Evolutionary conservation across 2,888 invertebrate species (phyloP), one percentile per base, ranked within the genome.

Genomic region (Melipona beecheii): DNA sequence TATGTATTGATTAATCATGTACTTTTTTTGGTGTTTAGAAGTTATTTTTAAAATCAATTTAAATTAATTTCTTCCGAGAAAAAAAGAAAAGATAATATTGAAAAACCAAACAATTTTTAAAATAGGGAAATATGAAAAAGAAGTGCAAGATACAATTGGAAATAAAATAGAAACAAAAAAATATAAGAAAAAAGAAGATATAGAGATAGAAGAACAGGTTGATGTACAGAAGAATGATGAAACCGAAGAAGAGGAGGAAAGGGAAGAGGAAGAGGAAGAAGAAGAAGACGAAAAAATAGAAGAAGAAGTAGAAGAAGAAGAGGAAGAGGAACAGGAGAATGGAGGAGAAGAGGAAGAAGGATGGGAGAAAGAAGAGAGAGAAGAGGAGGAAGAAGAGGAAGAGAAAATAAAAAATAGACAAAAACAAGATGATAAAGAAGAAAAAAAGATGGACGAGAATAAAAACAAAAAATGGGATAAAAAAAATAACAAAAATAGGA

Each of bases 141-240:
- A 75, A 19, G 6, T 87, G 87, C 50, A 84, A 83, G 49, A 81
- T 77, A 24, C 86, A 85, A n/a, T 81, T 85, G 24, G 84, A 84
- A n/a, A 43, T 43, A 43, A 89, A 86, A 9, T 87, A 84, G 69
- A 91, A 91, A 64, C 19, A 9, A 58, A 49, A 17, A 17, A 19
- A 56, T 50, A 71, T 95, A 97, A 90, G 96, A 95, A 90, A 95
- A 78, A 97, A 89, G n/a, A 87, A 84, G n/a, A 85, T 81, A 13
- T 19, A 58, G 13, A 24, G 91, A 24, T 27, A 17, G 6, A 86
- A 87, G 31, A 84, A 36, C 64, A 84, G 78, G 6, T 87, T 82
- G 19, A 87, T 83, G 66, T 90, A 83, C 56, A 78, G n/a, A 87
- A 85, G 13, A 86, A 87, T 83, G 54, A 90, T 3, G 93, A 93